These are phyloP conservation scores for Archocentrus centrarchus DNA, from an alignment of 2,113 vertebrate species.

Conservation along the genomic window DNA sequence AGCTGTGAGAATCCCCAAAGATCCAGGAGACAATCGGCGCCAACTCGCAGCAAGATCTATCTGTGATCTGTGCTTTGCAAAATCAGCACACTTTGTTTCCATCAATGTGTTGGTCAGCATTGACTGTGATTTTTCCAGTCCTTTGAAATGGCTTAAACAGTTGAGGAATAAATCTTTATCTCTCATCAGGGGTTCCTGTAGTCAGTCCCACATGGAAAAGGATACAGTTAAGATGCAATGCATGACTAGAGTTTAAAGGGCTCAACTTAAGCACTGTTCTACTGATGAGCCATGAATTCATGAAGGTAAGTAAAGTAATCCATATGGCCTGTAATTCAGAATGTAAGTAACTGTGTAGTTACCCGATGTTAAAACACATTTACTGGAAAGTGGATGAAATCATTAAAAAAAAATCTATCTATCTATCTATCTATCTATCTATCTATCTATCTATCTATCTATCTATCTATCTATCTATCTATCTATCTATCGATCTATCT, in stretches of 20 bases:
- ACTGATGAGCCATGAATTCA: conserved; percentile 8
- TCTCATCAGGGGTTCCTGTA: conserved; percentile 33
- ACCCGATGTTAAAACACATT: neutral
- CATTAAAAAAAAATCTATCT: neutral
- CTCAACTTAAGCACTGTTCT: neutral
- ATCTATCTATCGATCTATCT: too few species aligned
- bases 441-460: too few species aligned
- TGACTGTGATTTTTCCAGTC: neutral
- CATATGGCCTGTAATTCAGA: neutral
- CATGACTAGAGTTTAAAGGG: conserved; percentile 39
- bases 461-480: too few species aligned
- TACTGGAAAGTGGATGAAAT: neutral
- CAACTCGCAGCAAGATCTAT: conserved; percentile 14
- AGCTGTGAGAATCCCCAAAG: conserved; percentile 59
- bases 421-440: too few species aligned
- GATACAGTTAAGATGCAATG: conserved; percentile 39
- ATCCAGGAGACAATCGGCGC: conserved; percentile 46
- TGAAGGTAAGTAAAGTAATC: conserved; percentile 5
- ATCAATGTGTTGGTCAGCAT: conserved; percentile 10
- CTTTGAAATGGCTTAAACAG: conserved; percentile 30
- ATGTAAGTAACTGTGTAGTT: neutral
- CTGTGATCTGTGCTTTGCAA: conserved; percentile 1
- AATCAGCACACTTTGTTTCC: conserved; percentile 23
- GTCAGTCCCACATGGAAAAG: conserved; percentile 29
- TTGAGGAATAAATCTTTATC: conserved; percentile 30